phyloP scores from a whole-genome alignment of 2,888 invertebrate genomes.

The Micropterix aruncella region DNA sequence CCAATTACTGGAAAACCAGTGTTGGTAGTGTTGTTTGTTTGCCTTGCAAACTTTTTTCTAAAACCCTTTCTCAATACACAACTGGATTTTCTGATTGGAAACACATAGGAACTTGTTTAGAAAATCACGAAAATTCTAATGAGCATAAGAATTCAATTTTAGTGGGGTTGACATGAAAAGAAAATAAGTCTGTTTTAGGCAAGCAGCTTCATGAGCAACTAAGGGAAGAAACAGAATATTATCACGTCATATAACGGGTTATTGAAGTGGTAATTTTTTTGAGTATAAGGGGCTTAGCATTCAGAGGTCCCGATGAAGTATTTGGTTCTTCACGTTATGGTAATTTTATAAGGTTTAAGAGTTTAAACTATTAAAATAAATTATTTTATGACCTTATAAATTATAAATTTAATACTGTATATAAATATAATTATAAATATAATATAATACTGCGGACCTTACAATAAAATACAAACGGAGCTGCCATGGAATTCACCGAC shows the following conservation, averaged over 20 bases:
- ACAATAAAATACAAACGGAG: too few species aligned
- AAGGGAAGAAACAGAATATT: too few species aligned
- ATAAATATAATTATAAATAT: too few species aligned
- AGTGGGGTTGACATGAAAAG: not conserved
- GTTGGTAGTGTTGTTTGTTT: constrained; percentile 6
- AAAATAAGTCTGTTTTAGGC: not conserved
- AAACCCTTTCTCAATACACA: not conserved
- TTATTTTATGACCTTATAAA: too few species aligned
- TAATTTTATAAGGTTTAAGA: too few species aligned
- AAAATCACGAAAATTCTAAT: not conserved
- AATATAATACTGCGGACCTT: too few species aligned
- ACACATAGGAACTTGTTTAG: not conserved
- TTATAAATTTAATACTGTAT: too few species aligned
- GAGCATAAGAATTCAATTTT: not conserved
- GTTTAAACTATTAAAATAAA: too few species aligned
- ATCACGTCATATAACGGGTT: not conserved
- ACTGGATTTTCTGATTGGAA: constrained; percentile 1
- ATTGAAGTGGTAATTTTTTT: constrained; percentile 6
- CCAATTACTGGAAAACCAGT: constrained; percentile 1
- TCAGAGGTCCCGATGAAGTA: constrained; percentile 7
- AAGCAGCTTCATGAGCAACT: not conserved
- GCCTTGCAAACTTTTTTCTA: constrained; percentile 1
- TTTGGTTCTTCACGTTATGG: constrained; percentile 7
- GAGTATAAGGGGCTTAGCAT: constrained; percentile 8
- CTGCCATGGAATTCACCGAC: too few species aligned